These are phyloP conservation scores for Nemapogon koenigi DNA, from an alignment of 2,888 invertebrate species.

Conservation along the genomic window DNA sequence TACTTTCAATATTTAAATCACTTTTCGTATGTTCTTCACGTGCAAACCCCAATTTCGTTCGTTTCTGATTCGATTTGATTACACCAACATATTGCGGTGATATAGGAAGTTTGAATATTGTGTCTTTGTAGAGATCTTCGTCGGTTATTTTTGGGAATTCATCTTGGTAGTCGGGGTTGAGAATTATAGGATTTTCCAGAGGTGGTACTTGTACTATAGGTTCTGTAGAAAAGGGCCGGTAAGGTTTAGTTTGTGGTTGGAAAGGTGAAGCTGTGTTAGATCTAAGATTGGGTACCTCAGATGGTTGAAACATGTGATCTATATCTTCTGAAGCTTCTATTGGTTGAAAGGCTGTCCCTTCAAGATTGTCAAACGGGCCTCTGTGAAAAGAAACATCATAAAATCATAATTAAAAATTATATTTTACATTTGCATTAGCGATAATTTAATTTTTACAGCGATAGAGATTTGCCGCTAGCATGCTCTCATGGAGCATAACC, in stretches of 20 bases:
- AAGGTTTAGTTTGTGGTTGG: constrained; percentile 29
- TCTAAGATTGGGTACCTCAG: constrained; percentile 38
- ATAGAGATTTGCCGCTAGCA: too few species aligned
- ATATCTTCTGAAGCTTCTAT: constrained; percentile 39
- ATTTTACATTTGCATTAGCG: too few species aligned
- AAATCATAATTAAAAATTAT: constrained; percentile 13
- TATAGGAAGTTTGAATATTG: constrained; percentile 40
- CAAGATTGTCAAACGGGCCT: constrained; percentile 50
- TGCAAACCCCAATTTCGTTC: constrained; percentile 21
- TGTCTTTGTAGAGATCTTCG: constrained; percentile 24
- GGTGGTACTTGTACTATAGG: constrained; percentile 32
- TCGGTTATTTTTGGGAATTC: constrained; percentile 26
- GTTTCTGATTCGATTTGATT: constrained; percentile 8
- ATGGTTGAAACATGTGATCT: constrained; percentile 42
- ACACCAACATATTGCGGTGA: constrained; percentile 44
- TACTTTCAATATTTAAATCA: constrained; percentile 9
- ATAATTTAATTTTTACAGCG: too few species aligned
- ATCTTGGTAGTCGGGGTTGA: constrained; percentile 39
- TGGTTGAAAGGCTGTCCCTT: constrained; percentile 40
- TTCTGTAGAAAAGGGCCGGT: constrained; percentile 43
- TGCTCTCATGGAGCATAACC: too few species aligned
- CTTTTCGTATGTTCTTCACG: constrained; percentile 13
- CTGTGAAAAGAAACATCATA: too few species aligned
- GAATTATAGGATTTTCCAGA: constrained; percentile 43
- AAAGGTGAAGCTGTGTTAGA: constrained; percentile 37